Evolutionary conservation across 2,797 vertebrate genomes (phyloP).

Genomic region (Lagodon rhomboides): DNA sequence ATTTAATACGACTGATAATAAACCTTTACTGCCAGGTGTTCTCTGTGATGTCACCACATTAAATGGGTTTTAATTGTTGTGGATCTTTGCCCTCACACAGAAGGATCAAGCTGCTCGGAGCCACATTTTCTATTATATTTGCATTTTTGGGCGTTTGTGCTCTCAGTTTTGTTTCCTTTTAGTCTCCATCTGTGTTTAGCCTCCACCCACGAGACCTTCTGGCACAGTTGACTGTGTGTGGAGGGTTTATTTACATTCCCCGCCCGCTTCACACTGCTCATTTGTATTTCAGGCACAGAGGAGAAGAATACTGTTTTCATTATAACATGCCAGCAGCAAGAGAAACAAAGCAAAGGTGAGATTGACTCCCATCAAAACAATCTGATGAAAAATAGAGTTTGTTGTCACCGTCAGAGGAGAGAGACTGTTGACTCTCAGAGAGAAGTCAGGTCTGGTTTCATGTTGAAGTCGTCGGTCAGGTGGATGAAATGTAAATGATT

Average conservation of each 20-base stretch:
- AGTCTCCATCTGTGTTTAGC: slow-evolving; percentile 29
- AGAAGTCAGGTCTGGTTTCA: slow-evolving; percentile 13
- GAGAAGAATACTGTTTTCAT: slow-evolving; percentile 36
- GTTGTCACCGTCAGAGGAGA: slow-evolving; percentile 20
- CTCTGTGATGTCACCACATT: neutral
- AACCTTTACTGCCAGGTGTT: neutral
- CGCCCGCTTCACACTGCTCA: slow-evolving; percentile 49
- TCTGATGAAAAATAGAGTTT: slow-evolving; percentile 17
- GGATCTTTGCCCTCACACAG: neutral
- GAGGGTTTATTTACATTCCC: slow-evolving; percentile 42
- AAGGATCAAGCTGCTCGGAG: neutral
- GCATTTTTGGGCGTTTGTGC: slow-evolving; percentile 1
- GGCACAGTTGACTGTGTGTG: slow-evolving; percentile 22
- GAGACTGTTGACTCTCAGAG: slow-evolving; percentile 8
- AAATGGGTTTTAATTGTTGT: neutral
- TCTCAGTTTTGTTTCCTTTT: slow-evolving; percentile 19
- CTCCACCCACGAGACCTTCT: slow-evolving; percentile 9
- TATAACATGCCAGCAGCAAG: slow-evolving; percentile 29
- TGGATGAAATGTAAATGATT: slow-evolving; percentile 28
- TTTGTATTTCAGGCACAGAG: slow-evolving; percentile 43
- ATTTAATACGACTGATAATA: neutral
- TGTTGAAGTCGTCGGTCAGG: neutral
- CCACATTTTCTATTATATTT: neutral
- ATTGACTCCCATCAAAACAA: slow-evolving; percentile 21
- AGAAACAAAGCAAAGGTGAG: slow-evolving; percentile 38